Percentiles rank a stretch among this genome's conserved stretches.
phyloP scores from a whole-genome alignment of 2,113 vertebrate genomes.

The Centropus unirufus region DNA sequence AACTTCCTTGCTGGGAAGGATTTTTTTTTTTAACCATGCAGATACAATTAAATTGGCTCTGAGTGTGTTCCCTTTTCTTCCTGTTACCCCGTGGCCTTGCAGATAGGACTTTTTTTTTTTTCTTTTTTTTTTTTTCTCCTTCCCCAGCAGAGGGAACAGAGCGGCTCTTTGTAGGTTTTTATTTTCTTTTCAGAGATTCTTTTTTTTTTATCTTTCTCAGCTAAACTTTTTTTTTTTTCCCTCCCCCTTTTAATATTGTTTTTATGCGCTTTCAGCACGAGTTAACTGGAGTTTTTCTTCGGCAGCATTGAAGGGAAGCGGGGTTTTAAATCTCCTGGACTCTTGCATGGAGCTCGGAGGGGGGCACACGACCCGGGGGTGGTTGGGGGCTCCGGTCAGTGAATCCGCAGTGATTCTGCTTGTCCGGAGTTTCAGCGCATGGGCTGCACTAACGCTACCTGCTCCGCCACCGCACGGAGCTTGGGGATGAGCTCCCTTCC shows the following conservation, averaged over 20 bases:
- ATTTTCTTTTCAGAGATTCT: neutral
- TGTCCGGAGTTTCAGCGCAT: neutral
- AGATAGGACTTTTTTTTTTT: constrained; percentile 35
- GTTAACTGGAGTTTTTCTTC: neutral
- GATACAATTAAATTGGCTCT: constrained; percentile 55
- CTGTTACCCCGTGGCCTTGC: constrained; percentile 59
- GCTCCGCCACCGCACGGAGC: neutral
- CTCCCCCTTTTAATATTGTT: neutral
- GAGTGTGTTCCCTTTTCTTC: constrained; percentile 60
- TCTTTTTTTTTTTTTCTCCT: too few species aligned
- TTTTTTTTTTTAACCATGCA: neutral
- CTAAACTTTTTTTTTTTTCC: constrained; percentile 4
- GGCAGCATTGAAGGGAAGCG: constrained; percentile 35
- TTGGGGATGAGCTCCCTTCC: neutral
- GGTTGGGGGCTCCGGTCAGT: neutral
- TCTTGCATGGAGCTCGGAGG: neutral
- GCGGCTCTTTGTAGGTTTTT: constrained; percentile 50
- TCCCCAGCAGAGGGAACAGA: constrained; percentile 34
- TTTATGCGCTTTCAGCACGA: neutral
- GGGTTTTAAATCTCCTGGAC: neutral
- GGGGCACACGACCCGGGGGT: neutral
- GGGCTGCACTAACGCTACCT: neutral
- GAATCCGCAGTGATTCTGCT: constrained; percentile 4
- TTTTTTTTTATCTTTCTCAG: constrained; percentile 1
- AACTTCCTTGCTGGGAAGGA: constrained; percentile 37